Conservation (phyloP, 2,797 vertebrate genomes). For the Sebastes matsubarae region DNA sequence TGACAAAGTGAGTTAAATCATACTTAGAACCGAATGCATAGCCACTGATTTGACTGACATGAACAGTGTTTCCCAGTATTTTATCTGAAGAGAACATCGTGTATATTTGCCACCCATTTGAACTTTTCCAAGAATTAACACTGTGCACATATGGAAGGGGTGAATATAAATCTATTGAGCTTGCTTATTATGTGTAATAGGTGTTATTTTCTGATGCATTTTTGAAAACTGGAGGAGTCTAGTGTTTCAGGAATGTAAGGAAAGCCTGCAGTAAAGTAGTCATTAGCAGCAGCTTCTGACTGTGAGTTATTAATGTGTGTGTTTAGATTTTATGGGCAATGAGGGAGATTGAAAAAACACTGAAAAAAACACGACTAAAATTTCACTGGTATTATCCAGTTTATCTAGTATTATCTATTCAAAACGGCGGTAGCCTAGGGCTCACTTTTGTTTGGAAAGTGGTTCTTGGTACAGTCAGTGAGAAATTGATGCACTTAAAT, state of each 20-base stretch:
- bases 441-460: conserved; percentile 2
- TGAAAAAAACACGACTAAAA: background rate
- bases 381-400: background rate
- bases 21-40: too few species aligned
- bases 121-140: background rate
- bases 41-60: too few species aligned
- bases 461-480: background rate
- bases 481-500: conserved; percentile 16
- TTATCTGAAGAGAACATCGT: background rate
- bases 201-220: background rate
- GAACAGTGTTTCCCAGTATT: background rate
- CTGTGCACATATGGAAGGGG: background rate
- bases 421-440: background rate
- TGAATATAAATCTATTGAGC: background rate
- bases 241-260: background rate
- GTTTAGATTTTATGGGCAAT: background rate
- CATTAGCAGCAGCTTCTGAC: background rate
- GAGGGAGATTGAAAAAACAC: background rate
- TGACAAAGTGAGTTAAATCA: too few species aligned
- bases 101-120: background rate
- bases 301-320: background rate
- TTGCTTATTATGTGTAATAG: background rate
- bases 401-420: background rate
- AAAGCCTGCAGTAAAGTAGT: background rate
- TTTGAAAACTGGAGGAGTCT: background rate